phyloP scores from a whole-genome alignment of 2,888 invertebrate genomes.

The Noctua fimbriata region DNA sequence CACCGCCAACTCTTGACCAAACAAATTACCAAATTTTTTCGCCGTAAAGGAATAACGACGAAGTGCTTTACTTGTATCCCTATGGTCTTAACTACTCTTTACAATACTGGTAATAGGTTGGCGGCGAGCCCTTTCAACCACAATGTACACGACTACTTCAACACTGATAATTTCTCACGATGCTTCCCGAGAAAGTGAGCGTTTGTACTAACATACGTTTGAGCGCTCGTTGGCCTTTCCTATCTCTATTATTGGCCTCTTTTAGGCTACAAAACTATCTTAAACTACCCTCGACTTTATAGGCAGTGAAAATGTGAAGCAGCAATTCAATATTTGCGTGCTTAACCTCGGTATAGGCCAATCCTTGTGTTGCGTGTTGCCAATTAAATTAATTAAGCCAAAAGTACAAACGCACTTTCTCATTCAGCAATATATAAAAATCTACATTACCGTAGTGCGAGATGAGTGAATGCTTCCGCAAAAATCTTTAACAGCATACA shows the following conservation, averaged over 20 bases:
- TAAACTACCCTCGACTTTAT: constrained; percentile 12
- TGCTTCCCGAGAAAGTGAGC: constrained; percentile 50
- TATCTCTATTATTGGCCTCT: constrained; percentile 20
- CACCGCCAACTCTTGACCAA: constrained; percentile 33
- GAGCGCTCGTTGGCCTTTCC: constrained; percentile 20
- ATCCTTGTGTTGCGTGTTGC: constrained; percentile 22
- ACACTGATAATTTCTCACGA: constrained; percentile 46
- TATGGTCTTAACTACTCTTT: no score
- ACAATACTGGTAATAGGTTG: constrained; percentile 15
- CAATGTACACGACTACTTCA: constrained; percentile 56
- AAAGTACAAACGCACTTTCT: constrained; percentile 61
- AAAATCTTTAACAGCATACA: constrained; percentile 69
- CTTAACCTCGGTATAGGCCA: constrained; percentile 17
- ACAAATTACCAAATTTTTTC: background rate
- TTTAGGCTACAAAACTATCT: constrained; percentile 22
- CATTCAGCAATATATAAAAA: constrained; percentile 58
- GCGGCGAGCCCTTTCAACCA: constrained; percentile 36
- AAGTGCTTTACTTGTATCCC: background rate
- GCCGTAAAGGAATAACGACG: background rate
- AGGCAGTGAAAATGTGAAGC: constrained; percentile 26
- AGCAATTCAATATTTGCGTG: constrained; percentile 36
- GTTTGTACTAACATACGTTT: constrained; percentile 43
- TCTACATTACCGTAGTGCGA: constrained; percentile 60
- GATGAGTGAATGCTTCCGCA: constrained; percentile 53
- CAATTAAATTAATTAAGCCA: constrained; percentile 32